Evolutionary conservation across 1,140 invertebrate genomes (phyloP), one percentile per base, ranked within the genome.

Genomic region (Drosophila funebris): DNA sequence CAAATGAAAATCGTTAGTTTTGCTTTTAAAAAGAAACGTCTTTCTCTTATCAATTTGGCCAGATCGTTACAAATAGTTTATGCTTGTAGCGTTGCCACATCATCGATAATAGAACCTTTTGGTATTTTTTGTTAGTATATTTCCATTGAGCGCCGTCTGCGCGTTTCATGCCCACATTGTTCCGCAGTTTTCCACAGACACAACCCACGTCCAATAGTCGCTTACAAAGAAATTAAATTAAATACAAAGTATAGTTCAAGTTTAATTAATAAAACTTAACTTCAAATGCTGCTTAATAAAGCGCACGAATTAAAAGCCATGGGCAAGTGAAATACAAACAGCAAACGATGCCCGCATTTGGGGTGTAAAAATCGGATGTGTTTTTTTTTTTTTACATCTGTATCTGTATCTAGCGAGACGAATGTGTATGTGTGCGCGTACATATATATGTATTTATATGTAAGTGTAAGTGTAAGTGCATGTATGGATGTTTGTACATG

Each of bases 171-270:
- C n/a, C n/a, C n/a, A n/a, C n/a, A n/a, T 4, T 5, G 13, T 13
- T 36, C n/a, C n/a, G 11, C n/a, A 13, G 11, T 4, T 81, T 81
- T 76, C 78, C 73, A 52, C 53, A 72, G 67, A 73, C 58, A 80
- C 77, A 64, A 67, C 71, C 70, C 75, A 78, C 54, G 60, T 77
- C 78, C 79, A 78, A 78, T 60, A 66, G 68, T 77, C 72, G 68
- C 33, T 63, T 46, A 54, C 27, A 58, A 14, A 33, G 29, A 58
- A 68, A 44, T 73, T 67, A 58, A 52, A 60, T 71, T 57, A 73
- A 67, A 60, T 20, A 60, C 33, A 50, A 36, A 43, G 46, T 53
- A 60, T 60, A 67, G 61, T 52, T 16, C 8, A 18, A 56, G 36
- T 50, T 64, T 52, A 43, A 63, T 60, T 54, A 82, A 74, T 74